Evolutionary conservation across 2,888 invertebrate genomes (phyloP).

Genomic region (Phymatocera aterrima): DNA sequence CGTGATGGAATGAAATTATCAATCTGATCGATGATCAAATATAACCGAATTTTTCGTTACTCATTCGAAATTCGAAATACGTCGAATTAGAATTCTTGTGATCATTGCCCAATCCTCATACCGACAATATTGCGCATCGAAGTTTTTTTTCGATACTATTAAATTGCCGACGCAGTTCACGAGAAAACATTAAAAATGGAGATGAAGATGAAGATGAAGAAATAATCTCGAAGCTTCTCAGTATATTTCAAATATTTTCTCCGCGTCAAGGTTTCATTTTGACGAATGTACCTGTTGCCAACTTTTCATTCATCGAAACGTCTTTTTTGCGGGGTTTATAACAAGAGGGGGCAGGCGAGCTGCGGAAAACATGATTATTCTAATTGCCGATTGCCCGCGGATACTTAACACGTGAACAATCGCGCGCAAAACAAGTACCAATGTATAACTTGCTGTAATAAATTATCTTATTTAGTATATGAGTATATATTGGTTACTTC

Average conservation of each 20-base stretch:
- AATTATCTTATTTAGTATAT: no score
- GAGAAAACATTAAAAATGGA: not conserved
- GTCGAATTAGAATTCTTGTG: not conserved
- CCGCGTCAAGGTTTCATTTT: not conserved
- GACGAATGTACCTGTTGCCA: not conserved
- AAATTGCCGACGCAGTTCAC: not conserved
- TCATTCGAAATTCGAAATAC: not conserved
- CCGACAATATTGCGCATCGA: not conserved
- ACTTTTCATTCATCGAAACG: not conserved
- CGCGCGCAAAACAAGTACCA: not conserved
- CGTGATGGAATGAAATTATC: no score
- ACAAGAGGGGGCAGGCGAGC: not conserved
- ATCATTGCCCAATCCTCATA: not conserved
- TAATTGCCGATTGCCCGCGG: not conserved
- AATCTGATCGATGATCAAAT: no score
- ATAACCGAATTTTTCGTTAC: no score
- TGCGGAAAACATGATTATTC: not conserved
- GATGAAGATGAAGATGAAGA: no score
- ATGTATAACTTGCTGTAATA: not conserved
- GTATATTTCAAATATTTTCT: not conserved
- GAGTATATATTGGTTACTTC: not conserved
- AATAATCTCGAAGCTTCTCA: not conserved
- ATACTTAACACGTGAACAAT: not conserved
- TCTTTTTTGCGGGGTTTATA: no score
- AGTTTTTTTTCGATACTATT: not conserved